Evolutionary conservation across 2,888 invertebrate genomes (phyloP), one percentile per base, ranked within the genome.

Genomic region (Rhimphoctona megacephalus): DNA sequence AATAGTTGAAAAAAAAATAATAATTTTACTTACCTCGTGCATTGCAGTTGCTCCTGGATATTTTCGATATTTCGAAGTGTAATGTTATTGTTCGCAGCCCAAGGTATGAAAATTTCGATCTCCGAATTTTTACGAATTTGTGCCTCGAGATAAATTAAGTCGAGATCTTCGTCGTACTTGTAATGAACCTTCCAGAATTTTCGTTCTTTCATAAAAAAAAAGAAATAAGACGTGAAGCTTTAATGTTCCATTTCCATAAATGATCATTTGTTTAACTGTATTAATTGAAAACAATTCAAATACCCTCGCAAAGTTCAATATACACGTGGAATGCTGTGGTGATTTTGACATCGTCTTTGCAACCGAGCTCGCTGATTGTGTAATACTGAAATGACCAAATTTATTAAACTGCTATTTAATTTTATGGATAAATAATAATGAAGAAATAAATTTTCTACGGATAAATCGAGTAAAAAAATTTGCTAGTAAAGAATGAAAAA

Each of bases 221-320:
- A 76, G 19, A 43, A 19, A 61, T 1, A 46, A 19, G 61, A 73
- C 6, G 54, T 2, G 19, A 25, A 17, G 11, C 22, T 9, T 57
- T 25, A 8, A 9, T 22, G 6, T 36, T 64, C 1, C 0, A 67
- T 70, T 22, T 74, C 43, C 17, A 61, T 57, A 67, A 17, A 17
- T 30, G 9, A 54, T 30, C 3, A 30, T 69, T 69, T 25, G 0
- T 64, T 33, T 14, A 33, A 1, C 6, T 36, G n/a, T n/a, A 36
- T 8, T 17, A 17, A 57, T 46, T 30, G 19, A 11, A 9, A 25
- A 5, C 17, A 3, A n/a, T 46, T 61, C 61, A 46, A 80, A 87
- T 94, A 96, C 96, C 95, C 94, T 95, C 95, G 88, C 94, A 94
- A 64, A 96, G 91, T 90, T 96, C 96, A 69, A 95, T 93, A 89